Percentiles rank a stretch among this genome's conserved stretches.
Conservation (phyloP, 2,113 vertebrate genomes). For the Blennius ocellaris region DNA sequence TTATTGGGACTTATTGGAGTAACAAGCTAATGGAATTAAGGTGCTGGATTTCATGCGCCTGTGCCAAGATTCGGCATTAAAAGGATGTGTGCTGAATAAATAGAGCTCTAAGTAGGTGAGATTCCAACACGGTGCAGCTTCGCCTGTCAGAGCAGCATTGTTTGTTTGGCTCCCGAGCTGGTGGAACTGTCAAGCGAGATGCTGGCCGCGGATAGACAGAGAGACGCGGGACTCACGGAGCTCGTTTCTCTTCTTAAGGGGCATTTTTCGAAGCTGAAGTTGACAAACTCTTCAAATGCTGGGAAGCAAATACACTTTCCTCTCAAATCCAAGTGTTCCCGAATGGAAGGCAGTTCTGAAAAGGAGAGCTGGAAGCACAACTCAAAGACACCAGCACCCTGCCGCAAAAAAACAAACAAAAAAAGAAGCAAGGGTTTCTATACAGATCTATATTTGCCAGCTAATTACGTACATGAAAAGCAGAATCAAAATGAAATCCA, state of each 20-base stretch:
- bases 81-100: constrained; percentile 80
- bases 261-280: constrained; percentile 46
- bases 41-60: constrained; percentile 78
- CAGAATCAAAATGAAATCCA: constrained; percentile 79
- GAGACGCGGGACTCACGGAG: constrained; percentile 47
- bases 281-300: constrained; percentile 62
- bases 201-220: constrained; percentile 62
- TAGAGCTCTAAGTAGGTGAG: constrained; percentile 79
- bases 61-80: constrained; percentile 81
- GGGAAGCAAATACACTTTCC: constrained; percentile 49
- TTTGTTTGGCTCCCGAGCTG: constrained; percentile 69
- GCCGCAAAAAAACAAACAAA: constrained; percentile 32
- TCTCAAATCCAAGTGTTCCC: constrained; percentile 35
- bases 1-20: constrained; percentile 83
- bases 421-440: constrained; percentile 54
- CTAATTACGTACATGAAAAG: constrained; percentile 81
- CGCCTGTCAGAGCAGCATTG: constrained; percentile 73
- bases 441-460: constrained; percentile 76
- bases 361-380: constrained; percentile 65
- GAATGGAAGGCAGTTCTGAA: constrained; percentile 31
- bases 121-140: constrained; percentile 73
- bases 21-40: constrained; percentile 85
- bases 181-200: constrained; percentile 72
- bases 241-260: constrained; percentile 39
- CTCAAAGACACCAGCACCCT: constrained; percentile 55